phyloP scores from a whole-genome alignment of 1,140 invertebrate genomes.

The Thrips palmi region DNA sequence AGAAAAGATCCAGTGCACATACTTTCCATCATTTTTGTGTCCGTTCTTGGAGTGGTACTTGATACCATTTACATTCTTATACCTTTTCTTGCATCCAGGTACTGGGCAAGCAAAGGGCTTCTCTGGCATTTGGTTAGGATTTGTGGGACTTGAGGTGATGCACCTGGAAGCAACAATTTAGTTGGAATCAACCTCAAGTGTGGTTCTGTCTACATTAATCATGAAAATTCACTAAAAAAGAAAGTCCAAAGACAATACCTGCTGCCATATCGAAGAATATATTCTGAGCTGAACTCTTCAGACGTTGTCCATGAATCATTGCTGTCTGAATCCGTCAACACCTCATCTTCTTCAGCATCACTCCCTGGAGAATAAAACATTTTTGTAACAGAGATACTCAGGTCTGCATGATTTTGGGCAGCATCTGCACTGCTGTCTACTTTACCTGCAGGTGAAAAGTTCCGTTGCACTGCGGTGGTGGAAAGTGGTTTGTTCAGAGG shows the following conservation, averaged over 20 bases:
- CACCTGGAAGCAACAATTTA: constrained; percentile 20
- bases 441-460: constrained; percentile 4
- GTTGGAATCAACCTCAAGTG: neutral
- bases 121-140: constrained; percentile 24
- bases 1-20: constrained; percentile 20
- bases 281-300: constrained; percentile 57
- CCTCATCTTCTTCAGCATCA: constrained; percentile 21
- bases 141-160: constrained; percentile 19
- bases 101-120: constrained; percentile 67
- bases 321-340: constrained; percentile 38
- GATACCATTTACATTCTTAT: constrained; percentile 76
- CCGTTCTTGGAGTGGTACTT: constrained; percentile 74
- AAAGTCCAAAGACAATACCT: constrained; percentile 26
- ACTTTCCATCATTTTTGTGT: constrained; percentile 65
- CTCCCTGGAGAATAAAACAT: constrained; percentile 17
- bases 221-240: neutral
- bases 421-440: too few relatives aligned
- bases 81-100: constrained; percentile 67
- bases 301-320: constrained; percentile 62
- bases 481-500: neutral
- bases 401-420: too few relatives aligned
- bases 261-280: constrained; percentile 51
- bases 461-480: neutral
- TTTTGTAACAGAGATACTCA: too few relatives aligned
- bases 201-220: neutral